Evolutionary conservation across 2,888 invertebrate genomes (phyloP), one percentile per base, ranked within the genome.

Genomic region (Euspilapteryx auroguttella): DNA sequence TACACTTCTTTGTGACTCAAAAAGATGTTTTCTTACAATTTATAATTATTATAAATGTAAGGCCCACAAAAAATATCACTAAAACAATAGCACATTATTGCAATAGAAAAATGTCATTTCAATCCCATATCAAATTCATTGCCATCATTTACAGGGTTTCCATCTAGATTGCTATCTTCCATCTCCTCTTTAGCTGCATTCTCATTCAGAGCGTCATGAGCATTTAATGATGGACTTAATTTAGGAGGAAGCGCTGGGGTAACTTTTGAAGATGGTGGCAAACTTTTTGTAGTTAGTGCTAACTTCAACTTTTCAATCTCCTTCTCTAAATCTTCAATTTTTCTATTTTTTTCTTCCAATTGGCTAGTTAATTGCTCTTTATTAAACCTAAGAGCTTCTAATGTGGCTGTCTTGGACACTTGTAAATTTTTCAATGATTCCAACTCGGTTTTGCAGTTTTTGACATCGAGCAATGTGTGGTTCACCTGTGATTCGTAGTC

Each of bases 171-270:
- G 1, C 50, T 46, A 30, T 77, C 76, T 34, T 76, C 77, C n/a
- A 73, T 49, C 33, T 75, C 76, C 41, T 76, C 77, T 35, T 71
- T 71, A 14, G 76, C 77, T 55, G 69, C 56, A 45, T 71, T 68
- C 28, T 75, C 73, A 27, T 73, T 73, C 36, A 68, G 58, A 1
- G 65, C 43, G 12, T 57, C 58, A 32, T 59, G 50, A 6, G 47
- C 48, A 37, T 59, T 68, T 11, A 71, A 37, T 1, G 66, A 55
- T 3, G 66, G 50, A 29, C 68, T 73, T 4, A 59, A 41, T 38
- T 66, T 69, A 0, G 61, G 66, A 23, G 56, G 59, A 1, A 54
- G 57, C 1, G 65, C 71, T 2, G 69, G 71, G 0, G 71, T 66
- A 1, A 71, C 51, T 41, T 66, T 71, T 0, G 58, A 48, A 9